phyloP scores from a whole-genome alignment of 2,113 vertebrate species.

The Phoxinus phoxinus region DNA sequence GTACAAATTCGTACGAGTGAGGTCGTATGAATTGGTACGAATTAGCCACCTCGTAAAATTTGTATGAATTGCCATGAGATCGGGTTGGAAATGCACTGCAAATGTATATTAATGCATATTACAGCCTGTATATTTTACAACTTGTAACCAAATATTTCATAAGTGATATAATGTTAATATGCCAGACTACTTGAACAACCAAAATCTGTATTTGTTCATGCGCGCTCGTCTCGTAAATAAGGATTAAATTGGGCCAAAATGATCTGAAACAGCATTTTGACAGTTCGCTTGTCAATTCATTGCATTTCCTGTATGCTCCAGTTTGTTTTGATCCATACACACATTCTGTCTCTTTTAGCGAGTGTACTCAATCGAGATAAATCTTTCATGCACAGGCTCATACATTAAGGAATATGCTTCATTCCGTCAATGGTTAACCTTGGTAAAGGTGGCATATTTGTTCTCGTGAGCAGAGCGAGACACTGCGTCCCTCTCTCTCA shows the following conservation, averaged over 20 bases:
- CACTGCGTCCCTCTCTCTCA: neutral
- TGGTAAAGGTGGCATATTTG: neutral
- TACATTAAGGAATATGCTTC: neutral
- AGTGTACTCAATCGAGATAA: neutral
- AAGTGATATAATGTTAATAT: no score
- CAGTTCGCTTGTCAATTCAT: neutral
- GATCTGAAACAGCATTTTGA: neutral
- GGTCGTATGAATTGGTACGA: no score
- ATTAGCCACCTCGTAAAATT: no score
- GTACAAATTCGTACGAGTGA: no score
- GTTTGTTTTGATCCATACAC: neutral
- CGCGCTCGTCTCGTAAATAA: neutral
- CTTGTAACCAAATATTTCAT: no score
- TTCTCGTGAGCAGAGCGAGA: neutral
- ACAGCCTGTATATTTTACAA: no score
- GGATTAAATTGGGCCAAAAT: neutral
- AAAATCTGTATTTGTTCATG: neutral
- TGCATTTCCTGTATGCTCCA: neutral
- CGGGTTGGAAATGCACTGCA: no score
- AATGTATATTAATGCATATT: no score
- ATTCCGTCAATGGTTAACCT: neutral
- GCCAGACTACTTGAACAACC: no score
- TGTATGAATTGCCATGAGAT: no score
- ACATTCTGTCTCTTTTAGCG: neutral
- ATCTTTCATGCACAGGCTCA: neutral